These are phyloP conservation scores for Clanis bilineata DNA, from an alignment of 2,888 invertebrate genomes.

Conservation along the genomic window DNA sequence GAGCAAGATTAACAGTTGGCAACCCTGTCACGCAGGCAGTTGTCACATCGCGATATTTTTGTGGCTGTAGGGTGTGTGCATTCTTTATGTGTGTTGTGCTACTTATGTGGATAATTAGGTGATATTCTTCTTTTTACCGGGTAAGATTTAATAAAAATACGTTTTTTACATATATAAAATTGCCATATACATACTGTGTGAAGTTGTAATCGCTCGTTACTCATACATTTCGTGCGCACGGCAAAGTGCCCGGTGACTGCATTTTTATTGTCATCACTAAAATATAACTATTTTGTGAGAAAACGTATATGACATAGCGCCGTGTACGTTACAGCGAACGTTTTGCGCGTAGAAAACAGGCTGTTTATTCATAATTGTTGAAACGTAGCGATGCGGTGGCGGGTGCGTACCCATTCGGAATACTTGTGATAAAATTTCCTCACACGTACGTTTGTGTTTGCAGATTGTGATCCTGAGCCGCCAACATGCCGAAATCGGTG, in stretches of 20 bases:
- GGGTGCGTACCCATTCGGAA: constrained; percentile 19
- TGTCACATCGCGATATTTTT: constrained; percentile 82
- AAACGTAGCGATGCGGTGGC: constrained; percentile 1
- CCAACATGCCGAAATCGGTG: constrained; percentile 86
- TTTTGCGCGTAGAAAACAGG: constrained; percentile 29
- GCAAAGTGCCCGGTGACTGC: constrained; percentile 64
- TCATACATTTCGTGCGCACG: constrained; percentile 48
- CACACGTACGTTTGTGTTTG: constrained; percentile 56
- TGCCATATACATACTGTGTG: constrained; percentile 18
- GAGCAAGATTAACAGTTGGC: too few relatives aligned
- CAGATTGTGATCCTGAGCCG: constrained; percentile 78
- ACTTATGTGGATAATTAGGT: constrained; percentile 82
- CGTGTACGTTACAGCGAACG: constrained; percentile 30
- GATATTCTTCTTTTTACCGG: constrained; percentile 76
- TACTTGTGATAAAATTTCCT: constrained; percentile 45
- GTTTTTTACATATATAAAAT: neutral
- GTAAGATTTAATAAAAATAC: constrained; percentile 48
- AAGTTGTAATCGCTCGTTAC: constrained; percentile 30
- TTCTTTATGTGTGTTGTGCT: constrained; percentile 81
- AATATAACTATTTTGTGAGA: constrained; percentile 48
- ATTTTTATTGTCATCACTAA: constrained; percentile 54
- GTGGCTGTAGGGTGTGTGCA: constrained; percentile 82
- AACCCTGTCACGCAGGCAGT: constrained; percentile 81
- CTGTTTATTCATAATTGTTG: constrained; percentile 46
- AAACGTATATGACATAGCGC: constrained; percentile 39